These are phyloP conservation scores for Enteromius trimaculatus DNA, from an alignment of 2,797 vertebrate genomes.

Conservation along the genomic window DNA sequence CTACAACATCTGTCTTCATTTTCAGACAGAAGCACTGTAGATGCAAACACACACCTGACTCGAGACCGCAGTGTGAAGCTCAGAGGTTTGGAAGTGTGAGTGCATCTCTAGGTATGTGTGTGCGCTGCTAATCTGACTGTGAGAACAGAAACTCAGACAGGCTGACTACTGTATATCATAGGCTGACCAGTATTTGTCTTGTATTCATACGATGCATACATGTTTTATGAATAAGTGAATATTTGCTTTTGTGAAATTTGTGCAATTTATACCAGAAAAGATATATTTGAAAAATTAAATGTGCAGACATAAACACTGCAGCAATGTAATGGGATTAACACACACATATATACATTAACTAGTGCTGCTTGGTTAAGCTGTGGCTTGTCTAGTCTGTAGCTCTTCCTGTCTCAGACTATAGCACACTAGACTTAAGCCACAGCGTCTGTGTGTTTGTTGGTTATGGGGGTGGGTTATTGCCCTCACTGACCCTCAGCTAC, in stretches of 20 bases:
- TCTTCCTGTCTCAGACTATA: constrained; percentile 24
- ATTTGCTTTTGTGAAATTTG: constrained; percentile 2
- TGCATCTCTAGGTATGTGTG: constrained; percentile 13
- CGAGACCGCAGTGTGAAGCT: constrained; percentile 36
- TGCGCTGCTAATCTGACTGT: constrained; percentile 50
- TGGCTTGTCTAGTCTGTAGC: not conserved
- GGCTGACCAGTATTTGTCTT: not conserved
- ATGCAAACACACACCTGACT: constrained; percentile 64
- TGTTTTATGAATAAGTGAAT: not conserved
- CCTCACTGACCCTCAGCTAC: constrained; percentile 31
- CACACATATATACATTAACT: constrained; percentile 14
- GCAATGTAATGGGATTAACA: constrained; percentile 54
- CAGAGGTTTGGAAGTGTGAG: constrained; percentile 33
- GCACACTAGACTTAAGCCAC: constrained; percentile 21
- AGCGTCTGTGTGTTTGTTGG: constrained; percentile 22
- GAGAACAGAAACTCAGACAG: constrained; percentile 49
- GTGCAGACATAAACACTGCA: not conserved
- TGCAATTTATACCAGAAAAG: not conserved
- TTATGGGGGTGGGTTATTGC: constrained; percentile 39
- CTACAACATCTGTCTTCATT: constrained; percentile 81
- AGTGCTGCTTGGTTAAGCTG: constrained; percentile 29
- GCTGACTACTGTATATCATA: constrained; percentile 11
- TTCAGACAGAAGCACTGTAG: constrained; percentile 74
- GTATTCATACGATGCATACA: not conserved
- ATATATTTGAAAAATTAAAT: constrained; percentile 27